Conservation (phyloP, 1,140 invertebrate species). For the Pollicipes pollicipes region DNA sequence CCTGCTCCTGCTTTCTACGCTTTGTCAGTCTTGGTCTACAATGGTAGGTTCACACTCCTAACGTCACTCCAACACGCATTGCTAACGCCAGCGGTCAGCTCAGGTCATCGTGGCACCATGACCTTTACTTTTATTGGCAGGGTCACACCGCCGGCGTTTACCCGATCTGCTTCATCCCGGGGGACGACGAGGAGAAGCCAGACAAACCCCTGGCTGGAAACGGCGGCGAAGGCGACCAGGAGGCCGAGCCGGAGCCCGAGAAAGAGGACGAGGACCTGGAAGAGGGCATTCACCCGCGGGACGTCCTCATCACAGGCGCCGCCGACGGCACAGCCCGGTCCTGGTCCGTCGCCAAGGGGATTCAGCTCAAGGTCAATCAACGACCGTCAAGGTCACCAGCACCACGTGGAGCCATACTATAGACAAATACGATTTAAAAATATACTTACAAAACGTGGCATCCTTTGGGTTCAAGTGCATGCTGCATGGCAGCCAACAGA, state of each 20-base stretch:
- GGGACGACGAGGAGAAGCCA: not conserved
- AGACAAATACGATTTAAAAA: no score
- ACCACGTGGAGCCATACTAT: no score
- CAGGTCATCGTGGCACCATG: no score
- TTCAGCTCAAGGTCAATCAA: slow-evolving; percentile 8
- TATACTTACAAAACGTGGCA: no score
- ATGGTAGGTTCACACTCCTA: no score
- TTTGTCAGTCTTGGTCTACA: no score
- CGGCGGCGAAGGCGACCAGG: not conserved
- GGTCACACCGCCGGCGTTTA: slow-evolving; percentile 35
- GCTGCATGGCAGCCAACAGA: no score
- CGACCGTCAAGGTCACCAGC: no score
- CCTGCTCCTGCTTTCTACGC: no score
- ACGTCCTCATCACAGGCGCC: slow-evolving; percentile 14
- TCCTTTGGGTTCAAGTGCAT: no score
- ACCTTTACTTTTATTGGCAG: slow-evolving; percentile 22
- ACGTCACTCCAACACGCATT: no score
- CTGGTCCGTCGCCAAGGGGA: slow-evolving; percentile 20
- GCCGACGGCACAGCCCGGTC: slow-evolving; percentile 16
- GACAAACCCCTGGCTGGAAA: not conserved
- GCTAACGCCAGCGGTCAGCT: no score
- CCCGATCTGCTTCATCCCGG: slow-evolving; percentile 32
- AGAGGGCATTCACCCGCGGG: slow-evolving; percentile 22
- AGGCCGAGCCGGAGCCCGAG: not conserved
- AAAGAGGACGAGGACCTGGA: slow-evolving; percentile 43